These are phyloP conservation scores for Naja naja DNA, from an alignment of 2,113 vertebrate genomes.

Conservation along the genomic window DNA sequence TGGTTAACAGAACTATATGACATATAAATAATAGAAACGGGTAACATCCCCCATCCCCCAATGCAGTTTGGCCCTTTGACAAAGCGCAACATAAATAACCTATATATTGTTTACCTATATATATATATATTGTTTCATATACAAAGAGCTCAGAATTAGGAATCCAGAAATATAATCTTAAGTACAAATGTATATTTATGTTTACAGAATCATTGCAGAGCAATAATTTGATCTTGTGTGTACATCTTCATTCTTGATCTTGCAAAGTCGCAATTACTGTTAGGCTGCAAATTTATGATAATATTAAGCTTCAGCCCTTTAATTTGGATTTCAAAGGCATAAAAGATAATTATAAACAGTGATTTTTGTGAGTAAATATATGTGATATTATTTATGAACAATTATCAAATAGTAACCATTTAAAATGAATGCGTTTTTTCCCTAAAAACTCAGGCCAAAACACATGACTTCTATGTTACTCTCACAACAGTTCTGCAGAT, in stretches of 20 bases:
- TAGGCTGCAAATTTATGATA: not conserved
- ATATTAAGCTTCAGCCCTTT: not conserved
- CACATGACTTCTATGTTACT: not conserved
- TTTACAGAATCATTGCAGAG: not conserved
- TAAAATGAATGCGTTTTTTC: not conserved
- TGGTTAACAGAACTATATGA: constrained; percentile 50
- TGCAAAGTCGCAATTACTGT: constrained; percentile 6
- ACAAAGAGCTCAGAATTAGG: constrained; percentile 41
- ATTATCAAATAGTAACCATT: not conserved
- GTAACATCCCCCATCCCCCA: constrained; percentile 23
- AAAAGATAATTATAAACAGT: not conserved
- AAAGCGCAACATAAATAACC: constrained; percentile 16
- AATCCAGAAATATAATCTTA: not conserved
- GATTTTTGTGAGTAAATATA: not conserved
- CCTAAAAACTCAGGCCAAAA: not conserved
- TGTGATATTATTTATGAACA: not conserved
- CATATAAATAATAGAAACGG: constrained; percentile 27
- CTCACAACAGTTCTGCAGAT: not conserved
- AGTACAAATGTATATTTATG: not conserved
- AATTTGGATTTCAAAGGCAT: not conserved
- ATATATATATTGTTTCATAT: constrained; percentile 20
- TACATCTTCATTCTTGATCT: not conserved
- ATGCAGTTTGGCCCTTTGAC: constrained; percentile 32
- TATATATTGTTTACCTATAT: too few species aligned
- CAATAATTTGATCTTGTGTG: not conserved